Evolutionary conservation across 2,888 invertebrate species (phyloP).

Genomic region (Omphaloscelis lunosa): DNA sequence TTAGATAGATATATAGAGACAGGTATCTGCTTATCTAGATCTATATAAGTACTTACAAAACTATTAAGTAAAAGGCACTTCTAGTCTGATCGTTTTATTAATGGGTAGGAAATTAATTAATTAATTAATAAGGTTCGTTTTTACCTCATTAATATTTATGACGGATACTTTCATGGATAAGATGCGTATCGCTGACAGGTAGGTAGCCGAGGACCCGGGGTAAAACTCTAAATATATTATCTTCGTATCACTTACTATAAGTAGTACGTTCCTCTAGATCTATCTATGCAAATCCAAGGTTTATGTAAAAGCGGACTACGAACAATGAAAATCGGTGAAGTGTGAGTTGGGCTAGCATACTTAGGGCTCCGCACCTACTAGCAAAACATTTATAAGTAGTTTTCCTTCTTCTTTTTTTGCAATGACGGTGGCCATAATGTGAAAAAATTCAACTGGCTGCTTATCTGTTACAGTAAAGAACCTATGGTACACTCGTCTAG

Average conservation of each 20-base stretch:
- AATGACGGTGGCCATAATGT: neutral
- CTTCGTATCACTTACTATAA: neutral
- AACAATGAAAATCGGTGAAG: neutral
- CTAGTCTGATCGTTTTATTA: conserved; percentile 1
- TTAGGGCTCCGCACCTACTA: neutral
- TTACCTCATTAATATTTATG: conserved; percentile 30
- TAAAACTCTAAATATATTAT: conserved; percentile 1
- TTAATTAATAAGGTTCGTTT: conserved; percentile 18
- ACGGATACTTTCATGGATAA: conserved; percentile 17
- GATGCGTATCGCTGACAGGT: conserved; percentile 33
- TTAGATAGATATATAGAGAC: neutral
- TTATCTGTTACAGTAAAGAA: too few species aligned
- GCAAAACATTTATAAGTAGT: neutral
- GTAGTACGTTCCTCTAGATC: too few species aligned
- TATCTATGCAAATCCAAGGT: neutral
- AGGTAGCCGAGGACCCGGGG: neutral
- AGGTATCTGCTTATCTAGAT: neutral
- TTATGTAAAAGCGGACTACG: neutral
- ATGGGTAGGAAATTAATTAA: conserved; percentile 34
- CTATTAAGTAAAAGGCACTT: conserved; percentile 12
- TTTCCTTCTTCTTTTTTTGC: neutral
- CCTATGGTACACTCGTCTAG: neutral
- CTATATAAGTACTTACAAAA: neutral
- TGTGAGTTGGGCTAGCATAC: neutral
- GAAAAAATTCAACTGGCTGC: neutral